Percentiles rank a stretch among this genome's conserved stretches.
These are phyloP conservation scores for Ivindomyrus marchei DNA, from an alignment of 2,113 vertebrate species.

Conservation along the genomic window DNA sequence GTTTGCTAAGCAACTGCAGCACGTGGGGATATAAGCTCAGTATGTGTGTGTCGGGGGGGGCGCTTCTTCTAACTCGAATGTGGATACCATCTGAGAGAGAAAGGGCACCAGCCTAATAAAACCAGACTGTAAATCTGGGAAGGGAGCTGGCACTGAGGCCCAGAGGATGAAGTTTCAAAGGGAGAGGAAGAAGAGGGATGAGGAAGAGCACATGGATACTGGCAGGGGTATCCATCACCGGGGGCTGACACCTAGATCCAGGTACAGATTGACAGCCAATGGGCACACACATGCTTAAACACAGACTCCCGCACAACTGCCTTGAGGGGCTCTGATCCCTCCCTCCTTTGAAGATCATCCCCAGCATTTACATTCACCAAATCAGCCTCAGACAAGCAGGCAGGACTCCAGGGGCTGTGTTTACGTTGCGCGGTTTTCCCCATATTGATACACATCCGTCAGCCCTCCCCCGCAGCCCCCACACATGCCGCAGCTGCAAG, in stretches of 20 bases:
- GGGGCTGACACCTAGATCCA: background rate
- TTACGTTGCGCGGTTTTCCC: slow-evolving; percentile 37
- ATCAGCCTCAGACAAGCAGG: slow-evolving; percentile 40
- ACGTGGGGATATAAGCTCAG: background rate
- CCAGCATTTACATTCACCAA: slow-evolving; percentile 52
- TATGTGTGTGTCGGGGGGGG: background rate
- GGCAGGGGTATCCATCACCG: background rate
- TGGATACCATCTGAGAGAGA: slow-evolving; percentile 2
- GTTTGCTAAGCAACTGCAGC: background rate
- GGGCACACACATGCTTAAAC: background rate
- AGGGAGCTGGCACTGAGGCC: background rate
- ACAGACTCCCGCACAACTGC: background rate
- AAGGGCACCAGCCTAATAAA: background rate
- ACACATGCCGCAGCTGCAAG: background rate
- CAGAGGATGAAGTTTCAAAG: background rate
- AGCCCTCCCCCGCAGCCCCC: slow-evolving; percentile 23
- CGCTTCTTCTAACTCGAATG: background rate
- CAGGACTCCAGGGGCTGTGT: slow-evolving; percentile 44
- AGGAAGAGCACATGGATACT: background rate
- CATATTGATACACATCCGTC: slow-evolving; percentile 44
- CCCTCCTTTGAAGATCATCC: slow-evolving; percentile 44
- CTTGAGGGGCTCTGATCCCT: slow-evolving; percentile 15
- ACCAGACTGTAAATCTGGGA: background rate
- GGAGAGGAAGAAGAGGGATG: background rate
- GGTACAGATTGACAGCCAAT: background rate